Evolutionary conservation across 2,113 vertebrate species (phyloP), one percentile per base, ranked within the genome.

Genomic region (Cardinalis cardinalis): DNA sequence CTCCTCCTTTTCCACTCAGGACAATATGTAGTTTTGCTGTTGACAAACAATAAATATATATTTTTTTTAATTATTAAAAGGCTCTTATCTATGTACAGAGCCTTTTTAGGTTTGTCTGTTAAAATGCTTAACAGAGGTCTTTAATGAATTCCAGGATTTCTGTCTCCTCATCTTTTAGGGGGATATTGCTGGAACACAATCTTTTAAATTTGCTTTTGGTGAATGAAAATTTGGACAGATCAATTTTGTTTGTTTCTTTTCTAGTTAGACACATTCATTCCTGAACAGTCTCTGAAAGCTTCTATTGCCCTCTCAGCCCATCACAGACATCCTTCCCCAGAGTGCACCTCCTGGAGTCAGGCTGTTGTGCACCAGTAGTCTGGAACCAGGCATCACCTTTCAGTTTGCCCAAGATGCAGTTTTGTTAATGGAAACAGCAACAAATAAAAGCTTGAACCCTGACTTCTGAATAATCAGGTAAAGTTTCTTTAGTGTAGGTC

Each of bases 361-460:
- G 6, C 64, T 58, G 68, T 10, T 84, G 76, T 56, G 84, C 51
- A 65, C 34, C 73, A 75, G 49, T 68, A 90, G 36, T 40, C 90
- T 87, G 63, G 36, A 92, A 60, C 31, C 6, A 55, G 74, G 36
- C 74, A 73, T 90, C 51, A 58, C 41, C 34, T 70, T 93, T 88
- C 70, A 63, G 48, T 64, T 65, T 1, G 3, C 28, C 9, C 25
- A 46, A 58, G 66, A 81, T 0, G 2, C 38, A 41, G 19, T 23
- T 63, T 84, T 89, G 70, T 75, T 89, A 79, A 87, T 66, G 56
- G 90, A 90, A 90, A 79, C 40, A 51, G 7, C 32, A 84, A 61
- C n/a, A 79, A 28, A 55, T 70, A 87, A 85, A 88, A 77, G 38
- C 64, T 76, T 94, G 87, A 93, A 70, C 81, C n/a, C n/a, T 73